Percentiles rank a stretch among this genome's conserved stretches.
Conservation (phyloP, 1,140 invertebrate genomes). For the Ylistrum balloti region DNA sequence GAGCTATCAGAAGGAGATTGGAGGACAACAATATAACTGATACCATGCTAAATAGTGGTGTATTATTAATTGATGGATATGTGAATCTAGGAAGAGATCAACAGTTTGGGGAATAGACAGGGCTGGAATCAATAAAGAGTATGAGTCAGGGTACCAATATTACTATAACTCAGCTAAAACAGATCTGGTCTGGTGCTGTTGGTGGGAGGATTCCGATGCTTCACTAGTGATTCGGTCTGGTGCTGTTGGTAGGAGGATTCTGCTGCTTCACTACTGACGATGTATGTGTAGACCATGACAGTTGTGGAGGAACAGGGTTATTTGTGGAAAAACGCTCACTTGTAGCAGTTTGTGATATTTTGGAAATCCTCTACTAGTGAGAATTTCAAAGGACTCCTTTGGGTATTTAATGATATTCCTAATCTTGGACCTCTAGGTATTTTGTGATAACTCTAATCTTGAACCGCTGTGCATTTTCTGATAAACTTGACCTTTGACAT, state of each 20-base stretch:
- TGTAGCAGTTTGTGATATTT: too few relatives aligned
- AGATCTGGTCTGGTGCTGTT: not conserved
- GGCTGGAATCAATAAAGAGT: not conserved
- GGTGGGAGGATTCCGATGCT: not conserved
- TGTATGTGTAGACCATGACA: not conserved
- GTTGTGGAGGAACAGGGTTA: not conserved
- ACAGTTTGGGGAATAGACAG: not conserved
- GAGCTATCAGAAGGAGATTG: not conserved
- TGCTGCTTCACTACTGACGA: not conserved
- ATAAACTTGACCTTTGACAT: too few relatives aligned
- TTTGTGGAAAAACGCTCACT: not conserved
- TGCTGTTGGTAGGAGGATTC: not conserved
- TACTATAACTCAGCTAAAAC: not conserved
- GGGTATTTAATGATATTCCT: too few relatives aligned
- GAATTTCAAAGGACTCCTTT: too few relatives aligned
- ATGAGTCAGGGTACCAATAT: not conserved
- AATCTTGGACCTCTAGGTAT: too few relatives aligned
- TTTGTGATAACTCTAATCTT: not conserved
- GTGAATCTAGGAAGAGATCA: not conserved
- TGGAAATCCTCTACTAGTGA: too few relatives aligned
- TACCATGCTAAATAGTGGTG: not conserved
- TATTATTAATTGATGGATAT: slow-evolving; percentile 21
- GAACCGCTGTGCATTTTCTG: too few relatives aligned
- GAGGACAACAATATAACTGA: not conserved
- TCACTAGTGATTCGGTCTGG: not conserved